Conservation (phyloP, 2,797 vertebrate species). For the Rhinophrynus dorsalis region DNA sequence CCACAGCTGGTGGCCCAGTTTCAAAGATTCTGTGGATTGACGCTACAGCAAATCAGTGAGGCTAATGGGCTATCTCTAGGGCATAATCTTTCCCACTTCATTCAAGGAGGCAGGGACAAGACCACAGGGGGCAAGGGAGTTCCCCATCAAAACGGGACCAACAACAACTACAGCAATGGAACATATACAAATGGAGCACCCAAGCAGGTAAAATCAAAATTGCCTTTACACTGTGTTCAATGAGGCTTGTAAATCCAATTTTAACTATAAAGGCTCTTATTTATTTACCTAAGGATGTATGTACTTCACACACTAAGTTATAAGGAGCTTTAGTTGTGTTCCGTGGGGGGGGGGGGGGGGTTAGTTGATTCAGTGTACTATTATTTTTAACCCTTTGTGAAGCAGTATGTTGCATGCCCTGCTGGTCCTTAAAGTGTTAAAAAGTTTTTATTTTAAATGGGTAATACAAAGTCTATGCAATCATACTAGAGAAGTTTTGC, state of each 20-base stretch:
- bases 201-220: conserved; percentile 27
- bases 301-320: too few species aligned
- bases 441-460: too few species aligned
- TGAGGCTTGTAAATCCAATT: background rate
- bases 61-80: conserved; percentile 30
- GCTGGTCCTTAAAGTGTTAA: too few species aligned
- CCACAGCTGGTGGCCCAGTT: conserved; percentile 84
- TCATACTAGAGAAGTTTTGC: too few species aligned
- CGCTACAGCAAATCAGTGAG: conserved; percentile 49
- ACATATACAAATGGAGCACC: conserved; percentile 33
- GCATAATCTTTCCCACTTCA: background rate
- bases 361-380: too few species aligned
- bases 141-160: conserved; percentile 34
- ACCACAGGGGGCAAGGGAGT: conserved; percentile 29
- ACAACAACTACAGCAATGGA: conserved; percentile 27
- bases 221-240: background rate
- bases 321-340: too few species aligned
- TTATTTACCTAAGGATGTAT: too few species aligned
- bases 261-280: too few species aligned
- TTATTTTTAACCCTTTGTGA: too few species aligned
- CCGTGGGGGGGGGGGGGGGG: too few species aligned
- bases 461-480: too few species aligned
- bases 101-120: background rate
- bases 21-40: conserved; percentile 86
- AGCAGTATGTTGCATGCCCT: too few species aligned